Percentiles rank a stretch among this genome's conserved stretches.
These are phyloP conservation scores for Aromia moschata DNA, from an alignment of 2,888 invertebrate species.

Conservation along the genomic window DNA sequence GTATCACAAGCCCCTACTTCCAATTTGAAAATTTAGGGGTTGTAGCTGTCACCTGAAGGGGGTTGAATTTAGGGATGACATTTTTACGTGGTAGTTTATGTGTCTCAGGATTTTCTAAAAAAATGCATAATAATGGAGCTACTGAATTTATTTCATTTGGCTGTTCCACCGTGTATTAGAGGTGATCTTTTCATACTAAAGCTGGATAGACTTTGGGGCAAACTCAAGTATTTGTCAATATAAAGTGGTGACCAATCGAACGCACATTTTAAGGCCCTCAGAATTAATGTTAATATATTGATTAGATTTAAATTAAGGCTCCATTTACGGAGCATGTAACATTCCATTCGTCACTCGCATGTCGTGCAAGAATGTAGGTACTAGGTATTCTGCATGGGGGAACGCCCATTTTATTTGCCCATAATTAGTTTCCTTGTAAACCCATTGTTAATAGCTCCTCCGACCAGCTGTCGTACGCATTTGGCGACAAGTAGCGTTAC, in stretches of 20 bases:
- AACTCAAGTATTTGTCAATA: too few relatives aligned
- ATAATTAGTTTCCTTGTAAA: not conserved
- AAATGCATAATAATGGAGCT: too few relatives aligned
- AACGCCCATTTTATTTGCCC: not conserved
- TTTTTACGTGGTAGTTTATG: too few relatives aligned
- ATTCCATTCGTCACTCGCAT: not conserved
- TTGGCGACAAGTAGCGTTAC: slow-evolving; percentile 1
- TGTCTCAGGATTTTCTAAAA: too few relatives aligned
- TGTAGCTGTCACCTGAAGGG: too few relatives aligned
- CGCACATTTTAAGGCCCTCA: not conserved
- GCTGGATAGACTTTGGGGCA: too few relatives aligned
- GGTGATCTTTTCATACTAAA: too few relatives aligned
- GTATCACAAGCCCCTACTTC: too few relatives aligned
- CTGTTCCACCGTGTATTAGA: too few relatives aligned
- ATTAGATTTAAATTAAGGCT: slow-evolving; percentile 3
- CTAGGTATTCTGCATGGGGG: not conserved
- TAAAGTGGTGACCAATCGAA: not conserved
- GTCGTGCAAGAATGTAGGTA: not conserved
- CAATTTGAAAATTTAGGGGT: too few relatives aligned
- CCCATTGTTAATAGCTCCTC: slow-evolving; percentile 1
- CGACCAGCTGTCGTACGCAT: not conserved
- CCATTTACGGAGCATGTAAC: not conserved
- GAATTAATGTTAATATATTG: slow-evolving; percentile 1
- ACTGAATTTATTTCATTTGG: too few relatives aligned
- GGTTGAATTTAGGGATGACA: too few relatives aligned